Base-by-base conservation (phyloP, 23 tunicate genomes). In the Trididemnum nubilum region DNA sequence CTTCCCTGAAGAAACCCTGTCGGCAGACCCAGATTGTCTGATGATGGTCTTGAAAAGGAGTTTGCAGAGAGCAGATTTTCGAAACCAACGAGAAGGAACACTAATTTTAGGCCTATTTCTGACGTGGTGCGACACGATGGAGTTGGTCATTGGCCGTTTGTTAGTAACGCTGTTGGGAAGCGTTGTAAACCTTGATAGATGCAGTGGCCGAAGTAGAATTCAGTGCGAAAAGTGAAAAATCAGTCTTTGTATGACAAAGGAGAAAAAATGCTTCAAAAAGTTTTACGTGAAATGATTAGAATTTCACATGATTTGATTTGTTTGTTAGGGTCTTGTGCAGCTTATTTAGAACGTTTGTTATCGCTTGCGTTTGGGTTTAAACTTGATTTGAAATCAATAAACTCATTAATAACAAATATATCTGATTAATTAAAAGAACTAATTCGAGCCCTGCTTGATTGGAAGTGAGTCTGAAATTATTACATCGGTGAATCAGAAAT, bases 191-290 rank as follows among this genome's bases (percentile, higher is more conserved):
- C 29, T 21, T 61, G 29, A 61, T 21, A 22, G 29, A 21, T 61
- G 67, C n/a, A 4, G 29, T 61, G 67, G 67, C 4, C 29, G 25
- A 15, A 61, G 67, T 61, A 21, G 67, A n/a, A 22, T 61, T 4
- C 67, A 22, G n/a, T 61, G 67, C n/a, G 67, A 61, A 61, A 61
- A 61, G n/a, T 61, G 67, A 12, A 5, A 61, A 22, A 26, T 61
- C 29, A 61, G 67, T 26, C n/a, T 61, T 61, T 61, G 67, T 26
- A 21, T 61, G 67, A 21, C 29, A 15, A 61, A 61, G 29, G 67
- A 61, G 4, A 61, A 25, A 61, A 61, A 61, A 4, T 61, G 67
- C 26, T 61, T 61, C 67, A 61, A 61, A 61, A n/a, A 61, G n/a
- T 61, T n/a, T 61, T 25, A 61, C 29, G 29, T 61, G 4, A 61